These are phyloP conservation scores for Phengaris arion DNA, from an alignment of 2,888 invertebrate species.

Conservation along the genomic window DNA sequence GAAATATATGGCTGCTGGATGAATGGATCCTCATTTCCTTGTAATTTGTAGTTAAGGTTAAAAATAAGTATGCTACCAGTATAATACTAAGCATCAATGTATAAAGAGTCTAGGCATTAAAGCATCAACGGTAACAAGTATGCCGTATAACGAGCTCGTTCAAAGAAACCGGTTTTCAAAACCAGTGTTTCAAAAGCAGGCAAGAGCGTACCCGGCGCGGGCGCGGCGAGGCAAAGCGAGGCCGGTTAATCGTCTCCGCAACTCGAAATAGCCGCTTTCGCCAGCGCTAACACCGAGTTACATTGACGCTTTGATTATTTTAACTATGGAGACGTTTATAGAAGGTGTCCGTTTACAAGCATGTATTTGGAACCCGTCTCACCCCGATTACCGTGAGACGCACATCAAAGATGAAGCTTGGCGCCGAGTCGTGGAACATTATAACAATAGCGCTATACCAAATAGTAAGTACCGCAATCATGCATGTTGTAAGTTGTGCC, in stretches of 20 bases:
- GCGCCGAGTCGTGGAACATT: conserved; percentile 62
- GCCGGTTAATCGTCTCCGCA: conserved; percentile 42
- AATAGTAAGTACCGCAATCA: conserved; percentile 43
- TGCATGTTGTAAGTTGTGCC: too few relatives aligned
- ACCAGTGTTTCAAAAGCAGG: conserved; percentile 40
- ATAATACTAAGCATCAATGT: background rate
- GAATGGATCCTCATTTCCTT: too few relatives aligned
- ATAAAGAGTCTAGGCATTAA: background rate
- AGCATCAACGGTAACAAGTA: conserved; percentile 6
- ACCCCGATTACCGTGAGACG: conserved; percentile 64
- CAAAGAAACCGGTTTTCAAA: conserved; percentile 60
- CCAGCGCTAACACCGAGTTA: background rate
- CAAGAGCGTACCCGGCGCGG: conserved; percentile 47
- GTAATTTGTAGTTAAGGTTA: too few relatives aligned
- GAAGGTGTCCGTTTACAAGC: conserved; percentile 63
- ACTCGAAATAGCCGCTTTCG: conserved; percentile 21
- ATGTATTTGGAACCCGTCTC: conserved; percentile 68
- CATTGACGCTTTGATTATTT: background rate
- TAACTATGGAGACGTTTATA: conserved; percentile 63
- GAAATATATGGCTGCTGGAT: too few relatives aligned
- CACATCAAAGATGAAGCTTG: conserved; percentile 64
- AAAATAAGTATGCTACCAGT: too few relatives aligned
- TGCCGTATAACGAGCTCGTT: conserved; percentile 21
- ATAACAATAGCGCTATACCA: conserved; percentile 56
- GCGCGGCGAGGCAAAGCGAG: conserved; percentile 49